phyloP scores from a whole-genome alignment of 2,888 invertebrate species.

The Boloria euphrosyne region DNA sequence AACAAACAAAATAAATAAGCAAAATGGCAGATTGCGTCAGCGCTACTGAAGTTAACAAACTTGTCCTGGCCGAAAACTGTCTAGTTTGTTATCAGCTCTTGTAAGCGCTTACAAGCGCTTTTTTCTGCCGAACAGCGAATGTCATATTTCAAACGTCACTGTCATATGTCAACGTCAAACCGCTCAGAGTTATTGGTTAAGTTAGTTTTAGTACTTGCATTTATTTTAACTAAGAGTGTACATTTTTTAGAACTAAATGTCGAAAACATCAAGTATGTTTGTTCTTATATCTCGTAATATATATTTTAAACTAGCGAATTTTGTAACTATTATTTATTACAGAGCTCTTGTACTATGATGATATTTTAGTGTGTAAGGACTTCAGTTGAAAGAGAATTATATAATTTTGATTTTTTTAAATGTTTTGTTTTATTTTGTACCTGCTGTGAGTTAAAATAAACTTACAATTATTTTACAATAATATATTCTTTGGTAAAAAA shows the following conservation, averaged over 20 bases:
- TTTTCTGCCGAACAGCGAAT: no score
- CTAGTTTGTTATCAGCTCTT: no score
- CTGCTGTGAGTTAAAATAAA: background rate
- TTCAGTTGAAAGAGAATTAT: conserved; percentile 63
- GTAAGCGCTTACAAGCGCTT: no score
- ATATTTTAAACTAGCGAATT: conserved; percentile 9
- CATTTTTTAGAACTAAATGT: conserved; percentile 13
- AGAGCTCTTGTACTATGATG: conserved; percentile 38
- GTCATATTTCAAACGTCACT: no score
- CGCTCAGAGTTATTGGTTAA: conserved; percentile 17
- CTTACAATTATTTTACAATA: no score
- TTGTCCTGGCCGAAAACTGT: no score
- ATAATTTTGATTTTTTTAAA: conserved; percentile 66
- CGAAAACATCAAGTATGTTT: conserved; percentile 13
- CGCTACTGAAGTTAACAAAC: no score
- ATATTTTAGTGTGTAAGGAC: conserved; percentile 44
- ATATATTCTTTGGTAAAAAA: no score
- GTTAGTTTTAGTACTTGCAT: conserved; percentile 31
- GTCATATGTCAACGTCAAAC: background rate
- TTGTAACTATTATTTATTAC: conserved; percentile 42
- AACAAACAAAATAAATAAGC: no score
- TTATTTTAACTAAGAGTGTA: conserved; percentile 29
- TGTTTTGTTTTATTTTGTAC: conserved; percentile 30
- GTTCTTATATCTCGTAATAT: conserved; percentile 8
- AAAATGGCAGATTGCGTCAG: no score